Conservation (phyloP, 2,113 vertebrate genomes). For the Centropristis striata region DNA sequence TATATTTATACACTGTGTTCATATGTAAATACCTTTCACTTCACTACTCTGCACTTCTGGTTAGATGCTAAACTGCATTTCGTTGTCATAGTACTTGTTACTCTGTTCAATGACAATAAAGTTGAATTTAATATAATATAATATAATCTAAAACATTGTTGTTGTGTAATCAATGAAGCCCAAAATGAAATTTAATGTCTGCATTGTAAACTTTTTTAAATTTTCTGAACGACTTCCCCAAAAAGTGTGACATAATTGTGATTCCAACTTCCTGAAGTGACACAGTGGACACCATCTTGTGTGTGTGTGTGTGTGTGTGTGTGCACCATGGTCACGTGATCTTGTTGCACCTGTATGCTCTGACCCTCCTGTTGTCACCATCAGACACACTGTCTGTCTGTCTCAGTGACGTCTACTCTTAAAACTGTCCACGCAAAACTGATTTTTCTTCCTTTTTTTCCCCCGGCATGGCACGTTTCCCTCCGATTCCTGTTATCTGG, state of each 20-base stretch:
- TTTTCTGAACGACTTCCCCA: no score
- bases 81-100: no score
- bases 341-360: constrained; percentile 57
- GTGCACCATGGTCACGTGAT: constrained; percentile 49
- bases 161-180: neutral
- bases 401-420: constrained; percentile 28
- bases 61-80: no score
- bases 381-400: constrained; percentile 34
- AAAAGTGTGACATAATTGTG: neutral
- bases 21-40: no score
- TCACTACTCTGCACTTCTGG: no score
- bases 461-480: neutral
- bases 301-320: constrained; percentile 14
- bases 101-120: no score
- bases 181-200: neutral
- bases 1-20: no score
- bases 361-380: constrained; percentile 67
- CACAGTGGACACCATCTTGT: constrained; percentile 59
- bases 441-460: neutral
- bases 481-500: constrained; percentile 33
- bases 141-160: neutral
- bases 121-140: no score
- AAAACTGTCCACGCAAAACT: constrained; percentile 40
- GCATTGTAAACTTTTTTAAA: no score
- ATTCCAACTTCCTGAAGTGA: constrained; percentile 21